Evolutionary conservation across 2,888 invertebrate genomes (phyloP).

Genomic region (Cosmorhoe ocellata): DNA sequence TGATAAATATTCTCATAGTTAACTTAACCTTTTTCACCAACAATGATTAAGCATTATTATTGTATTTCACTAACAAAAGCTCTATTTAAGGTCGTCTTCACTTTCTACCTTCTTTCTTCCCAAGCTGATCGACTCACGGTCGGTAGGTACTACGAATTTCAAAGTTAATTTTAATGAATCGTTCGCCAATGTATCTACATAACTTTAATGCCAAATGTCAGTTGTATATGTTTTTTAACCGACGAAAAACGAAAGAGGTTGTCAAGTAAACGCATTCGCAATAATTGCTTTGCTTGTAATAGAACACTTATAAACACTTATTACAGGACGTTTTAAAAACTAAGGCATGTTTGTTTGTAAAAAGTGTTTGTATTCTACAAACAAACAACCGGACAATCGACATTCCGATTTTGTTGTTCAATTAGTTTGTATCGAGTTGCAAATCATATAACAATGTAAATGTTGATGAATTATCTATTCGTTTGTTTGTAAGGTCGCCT

Average conservation of each 20-base stretch:
- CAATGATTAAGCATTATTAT: conserved; percentile 10
- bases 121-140: not conserved
- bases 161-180: too few relatives aligned
- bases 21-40: not conserved
- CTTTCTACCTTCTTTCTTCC: conserved; percentile 18
- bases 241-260: too few relatives aligned
- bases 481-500: not conserved
- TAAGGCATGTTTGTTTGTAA: conserved; percentile 21
- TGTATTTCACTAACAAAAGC: conserved; percentile 7
- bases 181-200: too few relatives aligned
- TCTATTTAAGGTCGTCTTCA: conserved; percentile 10
- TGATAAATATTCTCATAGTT: conserved; percentile 1
- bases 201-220: too few relatives aligned
- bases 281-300: too few relatives aligned
- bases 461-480: not conserved
- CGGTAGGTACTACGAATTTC: too few relatives aligned
- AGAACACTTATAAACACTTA: too few relatives aligned
- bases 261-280: too few relatives aligned
- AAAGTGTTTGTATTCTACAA: conserved; percentile 8
- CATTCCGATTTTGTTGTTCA: conserved; percentile 20
- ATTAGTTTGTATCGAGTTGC: conserved; percentile 5
- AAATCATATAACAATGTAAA: conserved; percentile 5
- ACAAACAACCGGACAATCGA: conserved; percentile 20
- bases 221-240: too few relatives aligned
- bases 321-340: too few relatives aligned